Percentiles rank a stretch among this genome's conserved stretches.
These are phyloP conservation scores for Miniopterus natalensis DNA, from an alignment of 2,113 vertebrate species.

Conservation along the genomic window DNA sequence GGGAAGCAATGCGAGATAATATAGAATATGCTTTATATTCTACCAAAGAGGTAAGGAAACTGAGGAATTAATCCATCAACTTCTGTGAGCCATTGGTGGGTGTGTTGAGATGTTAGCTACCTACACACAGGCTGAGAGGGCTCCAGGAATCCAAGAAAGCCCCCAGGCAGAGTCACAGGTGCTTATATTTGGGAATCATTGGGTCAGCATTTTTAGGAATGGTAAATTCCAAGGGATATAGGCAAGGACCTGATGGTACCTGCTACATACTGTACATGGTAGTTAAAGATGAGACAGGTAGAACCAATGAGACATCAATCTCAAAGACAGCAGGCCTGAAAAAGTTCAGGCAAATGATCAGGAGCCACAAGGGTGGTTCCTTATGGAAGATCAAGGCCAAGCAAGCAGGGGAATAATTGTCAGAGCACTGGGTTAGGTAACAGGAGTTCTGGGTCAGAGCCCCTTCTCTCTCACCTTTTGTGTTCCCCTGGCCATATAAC, in stretches of 20 bases:
- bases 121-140: neutral
- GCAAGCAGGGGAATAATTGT: neutral
- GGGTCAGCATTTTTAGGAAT: neutral
- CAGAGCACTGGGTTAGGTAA: neutral
- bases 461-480: neutral
- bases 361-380: neutral
- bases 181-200: constrained; percentile 20
- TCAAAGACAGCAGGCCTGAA: constrained; percentile 4
- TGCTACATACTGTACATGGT: neutral
- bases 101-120: neutral
- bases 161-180: neutral
- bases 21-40: constrained; percentile 25
- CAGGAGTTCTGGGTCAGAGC: neutral
- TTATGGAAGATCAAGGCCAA: constrained; percentile 32
- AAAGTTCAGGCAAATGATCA: neutral
- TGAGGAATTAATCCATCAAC: neutral
- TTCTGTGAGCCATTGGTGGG: neutral
- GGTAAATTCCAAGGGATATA: neutral
- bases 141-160: neutral
- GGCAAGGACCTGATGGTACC: neutral
- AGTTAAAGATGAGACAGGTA: constrained; percentile 1
- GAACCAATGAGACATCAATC: neutral
- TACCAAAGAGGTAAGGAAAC: neutral
- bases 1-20: neutral
- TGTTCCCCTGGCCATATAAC: neutral